Conservation (phyloP, 2,888 invertebrate genomes). For the Frankliniella intonsa region DNA sequence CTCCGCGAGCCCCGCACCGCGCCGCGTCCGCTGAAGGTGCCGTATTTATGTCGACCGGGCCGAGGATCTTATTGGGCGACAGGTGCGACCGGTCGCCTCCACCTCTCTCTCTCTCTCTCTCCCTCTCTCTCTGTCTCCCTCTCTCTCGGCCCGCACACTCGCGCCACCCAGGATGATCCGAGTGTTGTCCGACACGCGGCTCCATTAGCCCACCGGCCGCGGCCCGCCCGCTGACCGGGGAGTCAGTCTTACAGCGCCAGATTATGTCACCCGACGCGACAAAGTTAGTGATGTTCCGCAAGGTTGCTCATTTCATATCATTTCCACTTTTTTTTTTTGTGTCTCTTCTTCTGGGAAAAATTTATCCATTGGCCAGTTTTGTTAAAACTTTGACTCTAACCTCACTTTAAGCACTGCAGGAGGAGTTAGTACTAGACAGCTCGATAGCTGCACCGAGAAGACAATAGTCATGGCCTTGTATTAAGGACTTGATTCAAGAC, state of each 20-base stretch:
- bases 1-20: not conserved
- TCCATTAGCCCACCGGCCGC: constrained; percentile 21
- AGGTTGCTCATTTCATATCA: no score
- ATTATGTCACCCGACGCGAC: not conserved
- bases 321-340: no score
- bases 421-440: no score
- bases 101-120: not conserved
- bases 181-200: constrained; percentile 13
- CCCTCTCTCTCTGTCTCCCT: not conserved
- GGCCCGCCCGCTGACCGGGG: not conserved
- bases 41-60: not conserved
- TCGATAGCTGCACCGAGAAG: no score
- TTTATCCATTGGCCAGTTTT: no score
- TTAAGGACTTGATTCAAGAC: no score
- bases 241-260: not conserved
- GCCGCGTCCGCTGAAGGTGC: not conserved
- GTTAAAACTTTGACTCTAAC: no score
- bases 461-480: no score
- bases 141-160: not conserved
- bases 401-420: no score
- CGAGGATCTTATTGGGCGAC: constrained; percentile 4
- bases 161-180: not conserved
- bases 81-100: not conserved
- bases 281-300: no score
- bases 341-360: no score